A percentile compares a stretch with the other conserved stretches of the same genome.
Evolutionary conservation across 2,888 invertebrate species (phyloP).

Genomic region (Sicus ferrugineus): DNA sequence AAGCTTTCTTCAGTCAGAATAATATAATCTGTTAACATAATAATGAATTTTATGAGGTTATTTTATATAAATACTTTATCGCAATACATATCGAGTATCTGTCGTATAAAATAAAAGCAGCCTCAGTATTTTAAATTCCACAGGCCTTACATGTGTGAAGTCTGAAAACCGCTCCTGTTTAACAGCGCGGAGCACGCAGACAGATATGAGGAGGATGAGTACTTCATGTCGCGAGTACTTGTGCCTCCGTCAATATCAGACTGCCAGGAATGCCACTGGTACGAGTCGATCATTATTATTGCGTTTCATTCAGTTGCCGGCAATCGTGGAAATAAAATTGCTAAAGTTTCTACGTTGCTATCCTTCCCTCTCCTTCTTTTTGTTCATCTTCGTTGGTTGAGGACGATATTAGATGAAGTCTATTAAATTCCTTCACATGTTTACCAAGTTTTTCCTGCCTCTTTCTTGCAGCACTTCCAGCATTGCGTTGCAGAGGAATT

Average conservation of each 20-base stretch:
- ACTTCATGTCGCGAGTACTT: background rate
- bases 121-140: no score
- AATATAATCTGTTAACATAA: no score
- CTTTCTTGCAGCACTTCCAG: background rate
- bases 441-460: background rate
- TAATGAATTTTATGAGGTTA: no score
- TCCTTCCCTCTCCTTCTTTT: background rate
- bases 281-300: constrained; percentile 6
- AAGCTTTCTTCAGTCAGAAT: no score
- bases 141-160: no score
- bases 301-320: constrained; percentile 12
- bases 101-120: no score
- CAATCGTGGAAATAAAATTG: constrained; percentile 19
- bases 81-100: no score
- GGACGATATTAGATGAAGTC: background rate
- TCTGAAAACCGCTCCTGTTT: background rate
- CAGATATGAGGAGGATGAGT: background rate
- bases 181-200: background rate
- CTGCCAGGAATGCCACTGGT: background rate
- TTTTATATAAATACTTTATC: no score
- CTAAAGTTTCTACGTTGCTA: constrained; percentile 7
- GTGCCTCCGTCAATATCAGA: background rate
- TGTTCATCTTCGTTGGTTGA: background rate
- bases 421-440: constrained; percentile 4
- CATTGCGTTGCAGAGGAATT: background rate